A percentile compares a stretch with the other conserved stretches of the same genome.
Conservation (phyloP, 2,888 invertebrate species). For the Rhodophaea formosa region DNA sequence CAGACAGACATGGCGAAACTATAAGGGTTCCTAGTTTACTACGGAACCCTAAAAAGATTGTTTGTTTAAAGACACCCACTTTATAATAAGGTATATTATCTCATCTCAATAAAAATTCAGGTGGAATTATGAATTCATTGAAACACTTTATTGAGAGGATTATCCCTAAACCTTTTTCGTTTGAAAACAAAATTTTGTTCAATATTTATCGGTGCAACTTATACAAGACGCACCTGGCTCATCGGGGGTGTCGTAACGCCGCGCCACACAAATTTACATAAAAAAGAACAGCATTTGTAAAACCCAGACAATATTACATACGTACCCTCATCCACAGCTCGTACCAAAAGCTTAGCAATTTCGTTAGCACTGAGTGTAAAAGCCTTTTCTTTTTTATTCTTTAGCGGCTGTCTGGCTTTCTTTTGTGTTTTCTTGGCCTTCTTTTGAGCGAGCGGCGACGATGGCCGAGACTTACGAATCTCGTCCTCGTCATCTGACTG, state of each 20-base stretch:
- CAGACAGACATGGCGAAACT: too few relatives aligned
- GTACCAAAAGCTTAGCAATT: slow-evolving; percentile 62
- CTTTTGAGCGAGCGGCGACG: slow-evolving; percentile 36
- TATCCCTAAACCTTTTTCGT: slow-evolving; percentile 9
- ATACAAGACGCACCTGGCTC: slow-evolving; percentile 9
- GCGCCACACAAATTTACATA: slow-evolving; percentile 13
- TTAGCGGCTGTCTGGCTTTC: slow-evolving; percentile 17
- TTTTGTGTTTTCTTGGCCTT: slow-evolving; percentile 36
- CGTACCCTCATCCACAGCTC: slow-evolving; percentile 69
- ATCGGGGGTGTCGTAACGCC: slow-evolving; percentile 3
- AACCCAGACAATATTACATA: slow-evolving; percentile 8
- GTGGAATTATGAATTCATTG: not conserved
- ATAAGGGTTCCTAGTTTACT: too few relatives aligned
- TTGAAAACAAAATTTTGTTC: slow-evolving; percentile 10
- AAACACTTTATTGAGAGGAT: not conserved
- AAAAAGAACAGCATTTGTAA: slow-evolving; percentile 13
- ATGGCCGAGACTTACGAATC: slow-evolving; percentile 18
- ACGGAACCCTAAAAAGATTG: too few relatives aligned
- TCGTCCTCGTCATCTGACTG: slow-evolving; percentile 46
- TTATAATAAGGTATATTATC: not conserved
- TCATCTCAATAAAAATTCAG: not conserved
- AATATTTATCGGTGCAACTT: slow-evolving; percentile 12
- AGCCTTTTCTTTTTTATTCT: slow-evolving; percentile 37
- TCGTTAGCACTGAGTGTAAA: slow-evolving; percentile 58
- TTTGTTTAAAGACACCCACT: too few relatives aligned